A percentile compares a stretch with the other conserved stretches of the same genome.
These are phyloP conservation scores for Carterocephalus palaemon DNA, from an alignment of 2,888 invertebrate genomes.

Conservation along the genomic window DNA sequence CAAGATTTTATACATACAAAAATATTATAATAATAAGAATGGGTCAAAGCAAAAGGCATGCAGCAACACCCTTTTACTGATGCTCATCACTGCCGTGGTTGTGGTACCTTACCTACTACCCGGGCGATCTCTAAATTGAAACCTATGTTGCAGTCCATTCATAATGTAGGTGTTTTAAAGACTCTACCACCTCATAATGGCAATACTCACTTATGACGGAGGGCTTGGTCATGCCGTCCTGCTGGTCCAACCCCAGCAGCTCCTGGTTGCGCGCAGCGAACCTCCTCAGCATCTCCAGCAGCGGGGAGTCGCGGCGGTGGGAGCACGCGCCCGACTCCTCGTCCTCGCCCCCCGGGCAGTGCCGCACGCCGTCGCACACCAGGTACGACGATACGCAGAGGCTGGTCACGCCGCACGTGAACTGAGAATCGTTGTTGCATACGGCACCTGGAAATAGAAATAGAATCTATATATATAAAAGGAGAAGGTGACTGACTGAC, in stretches of 20 bases:
- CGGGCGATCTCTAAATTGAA: no score
- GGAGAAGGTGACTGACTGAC: no score
- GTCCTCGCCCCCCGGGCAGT: constrained; percentile 82
- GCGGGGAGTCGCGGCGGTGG: constrained; percentile 60
- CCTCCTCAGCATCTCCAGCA: constrained; percentile 62
- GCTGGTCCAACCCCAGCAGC: constrained; percentile 60
- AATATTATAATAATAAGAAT: no score
- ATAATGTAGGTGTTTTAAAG: no score
- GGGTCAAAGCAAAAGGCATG: no score
- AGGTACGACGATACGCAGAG: constrained; percentile 83
- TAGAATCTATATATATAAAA: no score
- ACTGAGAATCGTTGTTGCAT: constrained; percentile 65
- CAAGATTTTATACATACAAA: no score
- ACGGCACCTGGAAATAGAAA: constrained; percentile 57
- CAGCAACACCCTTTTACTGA: no score
- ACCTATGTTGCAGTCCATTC: no score
- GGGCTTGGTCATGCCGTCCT: constrained; percentile 63
- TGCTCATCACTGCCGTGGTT: no score
- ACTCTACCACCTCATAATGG: no score
- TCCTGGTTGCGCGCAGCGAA: constrained; percentile 70
- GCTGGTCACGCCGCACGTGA: constrained; percentile 59
- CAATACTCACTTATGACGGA: constrained; percentile 71
- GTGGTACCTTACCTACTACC: no score
- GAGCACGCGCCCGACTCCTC: constrained; percentile 69
- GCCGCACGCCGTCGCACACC: constrained; percentile 82